Conservation (phyloP, 2,797 vertebrate species). For the Epinephelus coioides region DNA sequence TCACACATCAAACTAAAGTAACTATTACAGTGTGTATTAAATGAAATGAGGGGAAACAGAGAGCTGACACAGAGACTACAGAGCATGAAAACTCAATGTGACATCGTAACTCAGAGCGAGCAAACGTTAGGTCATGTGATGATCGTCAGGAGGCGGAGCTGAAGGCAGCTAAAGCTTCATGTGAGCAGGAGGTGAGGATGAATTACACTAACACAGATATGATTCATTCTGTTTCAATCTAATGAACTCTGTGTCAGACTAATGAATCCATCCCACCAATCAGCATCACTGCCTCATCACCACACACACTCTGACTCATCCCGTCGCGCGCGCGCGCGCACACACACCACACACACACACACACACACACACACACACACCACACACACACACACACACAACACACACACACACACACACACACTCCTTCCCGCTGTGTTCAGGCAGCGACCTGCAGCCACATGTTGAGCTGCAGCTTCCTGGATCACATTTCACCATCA, state of each 20-base stretch:
- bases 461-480: conserved; percentile 66
- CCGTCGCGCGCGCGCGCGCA: no score
- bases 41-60: no score
- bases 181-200: conserved; percentile 36
- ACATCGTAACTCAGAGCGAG: conserved; percentile 7
- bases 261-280: conserved; percentile 65
- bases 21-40: no score
- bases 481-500: conserved; percentile 66
- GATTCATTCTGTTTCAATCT: conserved; percentile 44
- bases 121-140: conserved; percentile 16
- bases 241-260: conserved; percentile 32
- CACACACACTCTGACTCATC: not conserved
- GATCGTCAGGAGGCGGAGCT: not conserved
- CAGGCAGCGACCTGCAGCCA: conserved; percentile 74
- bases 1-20: no score
- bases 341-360: no score
- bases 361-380: not conserved
- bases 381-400: not conserved
- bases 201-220: conserved; percentile 46
- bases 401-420: conserved; percentile 9
- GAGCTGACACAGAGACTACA: no score
- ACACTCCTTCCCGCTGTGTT: conserved; percentile 10
- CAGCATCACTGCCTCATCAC: conserved; percentile 29
- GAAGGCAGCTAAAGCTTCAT: conserved; percentile 20
- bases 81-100: not conserved